Percentiles rank a stretch among this genome's conserved stretches.
phyloP scores from a whole-genome alignment of 2,888 invertebrate genomes.

The Chrysodeixis includens region DNA sequence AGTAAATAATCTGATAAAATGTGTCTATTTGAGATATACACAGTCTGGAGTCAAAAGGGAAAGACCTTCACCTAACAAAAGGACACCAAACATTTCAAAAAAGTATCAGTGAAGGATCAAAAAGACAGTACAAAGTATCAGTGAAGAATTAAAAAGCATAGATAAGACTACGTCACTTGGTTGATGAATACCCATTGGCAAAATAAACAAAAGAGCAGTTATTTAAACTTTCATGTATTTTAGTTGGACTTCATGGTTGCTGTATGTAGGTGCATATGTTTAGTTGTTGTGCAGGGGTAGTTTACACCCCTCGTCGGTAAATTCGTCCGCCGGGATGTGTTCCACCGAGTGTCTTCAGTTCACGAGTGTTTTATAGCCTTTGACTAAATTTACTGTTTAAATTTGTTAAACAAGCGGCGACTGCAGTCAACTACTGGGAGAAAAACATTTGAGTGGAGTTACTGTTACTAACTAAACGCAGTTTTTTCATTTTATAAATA shows the following conservation, averaged over 20 bases:
- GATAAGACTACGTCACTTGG: no score
- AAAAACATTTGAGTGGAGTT: neutral
- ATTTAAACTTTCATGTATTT: constrained; percentile 21
- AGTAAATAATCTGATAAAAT: no score
- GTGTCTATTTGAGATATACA: no score
- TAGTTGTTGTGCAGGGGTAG: constrained; percentile 32
- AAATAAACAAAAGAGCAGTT: constrained; percentile 5
- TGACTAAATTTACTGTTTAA: constrained; percentile 50
- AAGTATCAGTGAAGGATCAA: no score
- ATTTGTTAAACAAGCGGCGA: constrained; percentile 10
- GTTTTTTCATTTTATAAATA: no score
- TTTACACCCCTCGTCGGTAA: constrained; percentile 50
- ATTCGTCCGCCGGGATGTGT: constrained; percentile 47
- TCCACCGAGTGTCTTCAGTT: constrained; percentile 41
- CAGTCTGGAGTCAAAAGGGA: no score
- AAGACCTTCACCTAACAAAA: no score
- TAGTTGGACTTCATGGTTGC: constrained; percentile 25
- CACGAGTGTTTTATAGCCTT: constrained; percentile 47
- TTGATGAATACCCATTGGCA: no score
- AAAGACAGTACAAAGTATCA: no score
- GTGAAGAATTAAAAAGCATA: no score
- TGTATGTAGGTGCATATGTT: constrained; percentile 42
- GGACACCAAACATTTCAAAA: no score
- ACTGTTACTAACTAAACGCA: neutral
- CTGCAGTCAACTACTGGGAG: neutral